Conservation (phyloP, 2,797 vertebrate species). For the Pangasius mekongensis region DNA sequence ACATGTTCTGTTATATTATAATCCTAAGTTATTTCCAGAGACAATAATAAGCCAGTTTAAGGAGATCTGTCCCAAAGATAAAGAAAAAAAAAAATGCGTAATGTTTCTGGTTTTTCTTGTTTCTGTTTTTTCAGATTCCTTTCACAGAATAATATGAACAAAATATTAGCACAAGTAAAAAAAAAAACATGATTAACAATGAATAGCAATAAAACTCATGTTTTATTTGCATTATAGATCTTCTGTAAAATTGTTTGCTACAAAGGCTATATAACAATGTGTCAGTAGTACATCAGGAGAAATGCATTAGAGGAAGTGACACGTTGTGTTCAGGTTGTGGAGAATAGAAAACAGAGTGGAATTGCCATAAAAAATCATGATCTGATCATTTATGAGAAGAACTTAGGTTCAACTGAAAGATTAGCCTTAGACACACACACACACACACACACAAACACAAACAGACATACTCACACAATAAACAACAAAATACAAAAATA, state of each 20-base stretch:
- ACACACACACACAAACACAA: not conserved
- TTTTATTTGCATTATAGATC: constrained; percentile 27
- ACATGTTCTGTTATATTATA: not conserved
- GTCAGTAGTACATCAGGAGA: not conserved
- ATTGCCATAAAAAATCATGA: constrained; percentile 6
- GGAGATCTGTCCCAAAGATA: not conserved
- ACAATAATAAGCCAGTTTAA: not conserved
- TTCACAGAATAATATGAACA: not conserved
- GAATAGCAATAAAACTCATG: not conserved
- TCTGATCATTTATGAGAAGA: constrained; percentile 2
- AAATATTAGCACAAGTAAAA: not conserved
- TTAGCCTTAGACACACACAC: not conserved
- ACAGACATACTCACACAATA: not conserved
- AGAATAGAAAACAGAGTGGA: not conserved
- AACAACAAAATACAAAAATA: not conserved
- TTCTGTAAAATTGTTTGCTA: constrained; percentile 9
- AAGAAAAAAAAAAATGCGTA: not conserved
- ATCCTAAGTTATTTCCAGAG: not conserved
- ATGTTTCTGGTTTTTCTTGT: not conserved
- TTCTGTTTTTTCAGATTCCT: no score
- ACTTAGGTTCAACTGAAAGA: not conserved
- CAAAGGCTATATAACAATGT: not conserved
- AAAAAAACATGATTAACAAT: not conserved
- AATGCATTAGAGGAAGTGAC: not conserved
- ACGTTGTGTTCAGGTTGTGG: not conserved